Evolutionary conservation across 2,888 invertebrate genomes (phyloP).

Genomic region (Pandemis corylana): DNA sequence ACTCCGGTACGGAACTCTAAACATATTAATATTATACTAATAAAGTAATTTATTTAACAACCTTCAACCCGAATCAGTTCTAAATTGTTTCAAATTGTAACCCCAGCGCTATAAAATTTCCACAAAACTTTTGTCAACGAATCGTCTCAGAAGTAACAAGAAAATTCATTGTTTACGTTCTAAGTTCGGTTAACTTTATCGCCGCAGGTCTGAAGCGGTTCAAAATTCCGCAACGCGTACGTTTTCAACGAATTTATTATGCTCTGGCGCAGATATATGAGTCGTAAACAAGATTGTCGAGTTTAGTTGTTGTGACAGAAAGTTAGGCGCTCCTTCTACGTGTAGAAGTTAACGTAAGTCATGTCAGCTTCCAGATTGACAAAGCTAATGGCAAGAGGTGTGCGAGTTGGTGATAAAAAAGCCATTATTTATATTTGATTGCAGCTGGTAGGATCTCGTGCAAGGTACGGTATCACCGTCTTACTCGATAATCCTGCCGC

Average conservation of each 20-base stretch:
- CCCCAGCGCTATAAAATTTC: slow-evolving; percentile 1
- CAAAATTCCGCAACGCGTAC: slow-evolving; percentile 13
- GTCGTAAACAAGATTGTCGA: slow-evolving; percentile 15
- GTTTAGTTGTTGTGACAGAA: slow-evolving; percentile 3
- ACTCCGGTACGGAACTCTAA: too few species aligned
- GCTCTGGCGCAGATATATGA: slow-evolving; percentile 10
- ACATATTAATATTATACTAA: background rate
- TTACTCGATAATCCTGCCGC: too few species aligned
- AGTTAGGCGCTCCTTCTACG: background rate
- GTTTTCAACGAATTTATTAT: slow-evolving; percentile 29
- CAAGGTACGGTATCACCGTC: too few species aligned
- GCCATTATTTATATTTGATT: too few species aligned
- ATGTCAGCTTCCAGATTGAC: background rate
- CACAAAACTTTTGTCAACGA: slow-evolving; percentile 32
- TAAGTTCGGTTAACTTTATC: slow-evolving; percentile 29
- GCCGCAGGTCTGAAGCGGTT: background rate
- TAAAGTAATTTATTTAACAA: background rate
- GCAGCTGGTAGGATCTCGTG: too few species aligned
- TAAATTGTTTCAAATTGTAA: slow-evolving; percentile 11
- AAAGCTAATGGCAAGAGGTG: too few species aligned
- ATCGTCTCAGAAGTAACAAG: slow-evolving; percentile 31
- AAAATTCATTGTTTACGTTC: slow-evolving; percentile 34
- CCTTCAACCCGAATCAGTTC: background rate
- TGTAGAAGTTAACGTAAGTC: background rate
- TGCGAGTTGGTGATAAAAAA: too few species aligned